A percentile compares a stretch with the other conserved stretches of the same genome.
These are phyloP conservation scores for Ethmia dodecea DNA, from an alignment of 2,888 invertebrate species.

Conservation along the genomic window DNA sequence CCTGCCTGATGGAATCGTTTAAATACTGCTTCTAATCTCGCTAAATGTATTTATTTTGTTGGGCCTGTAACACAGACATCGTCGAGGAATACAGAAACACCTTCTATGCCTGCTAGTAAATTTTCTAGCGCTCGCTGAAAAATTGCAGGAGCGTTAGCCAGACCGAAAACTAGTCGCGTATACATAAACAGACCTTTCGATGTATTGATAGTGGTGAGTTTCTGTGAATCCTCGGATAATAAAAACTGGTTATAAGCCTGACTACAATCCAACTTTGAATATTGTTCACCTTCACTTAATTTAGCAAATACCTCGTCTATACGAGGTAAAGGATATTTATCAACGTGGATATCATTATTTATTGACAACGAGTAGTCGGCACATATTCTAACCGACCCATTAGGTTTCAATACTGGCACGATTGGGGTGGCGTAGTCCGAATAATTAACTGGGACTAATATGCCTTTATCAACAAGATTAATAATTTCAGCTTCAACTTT, in stretches of 20 bases:
- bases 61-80: too few relatives aligned
- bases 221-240: neutral
- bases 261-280: slow-evolving; percentile 3
- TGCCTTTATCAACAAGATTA: neutral
- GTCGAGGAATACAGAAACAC: too few relatives aligned
- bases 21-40: slow-evolving; percentile 5
- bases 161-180: slow-evolving; percentile 2
- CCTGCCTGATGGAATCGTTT: slow-evolving; percentile 6
- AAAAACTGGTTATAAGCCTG: slow-evolving; percentile 5
- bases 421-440: neutral
- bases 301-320: too few relatives aligned
- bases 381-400: neutral
- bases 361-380: slow-evolving; percentile 13
- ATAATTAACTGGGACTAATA: neutral
- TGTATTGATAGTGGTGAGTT: slow-evolving; percentile 4
- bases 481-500: neutral
- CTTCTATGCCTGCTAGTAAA: too few relatives aligned
- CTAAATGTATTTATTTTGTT: too few relatives aligned
- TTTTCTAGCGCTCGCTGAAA: slow-evolving; percentile 5
- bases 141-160: slow-evolving; percentile 2
- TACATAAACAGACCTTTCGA: slow-evolving; percentile 3
- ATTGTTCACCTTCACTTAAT: slow-evolving; percentile 1
- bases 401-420: neutral
- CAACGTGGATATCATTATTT: slow-evolving; percentile 11
- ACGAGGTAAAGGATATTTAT: slow-evolving; percentile 3